phyloP scores from a whole-genome alignment of 1,140 invertebrate species.

The Brachionus koreanus region DNA sequence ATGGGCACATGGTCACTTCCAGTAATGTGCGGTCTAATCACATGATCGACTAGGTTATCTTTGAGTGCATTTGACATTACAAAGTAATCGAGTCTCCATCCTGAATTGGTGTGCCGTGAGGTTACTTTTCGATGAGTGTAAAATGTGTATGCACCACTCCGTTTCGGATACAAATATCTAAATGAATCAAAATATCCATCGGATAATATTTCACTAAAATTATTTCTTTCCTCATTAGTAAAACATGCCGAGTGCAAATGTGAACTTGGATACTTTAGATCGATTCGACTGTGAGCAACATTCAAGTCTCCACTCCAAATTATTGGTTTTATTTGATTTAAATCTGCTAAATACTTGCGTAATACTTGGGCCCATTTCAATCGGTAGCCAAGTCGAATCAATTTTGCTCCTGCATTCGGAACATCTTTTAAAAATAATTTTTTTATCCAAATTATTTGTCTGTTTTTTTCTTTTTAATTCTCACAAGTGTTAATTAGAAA shows the following conservation, averaged over 20 bases:
- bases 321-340: slow-evolving; percentile 55
- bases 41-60: slow-evolving; percentile 70
- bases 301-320: slow-evolving; percentile 87
- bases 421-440: slow-evolving; percentile 61
- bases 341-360: slow-evolving; percentile 63
- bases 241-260: slow-evolving; percentile 91
- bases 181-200: slow-evolving; percentile 76
- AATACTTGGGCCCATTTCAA: slow-evolving; percentile 82
- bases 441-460: slow-evolving; percentile 43
- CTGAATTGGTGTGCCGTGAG: slow-evolving; percentile 79
- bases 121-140: slow-evolving; percentile 90
- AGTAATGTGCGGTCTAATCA: slow-evolving; percentile 54
- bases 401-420: slow-evolving; percentile 71
- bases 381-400: slow-evolving; percentile 80
- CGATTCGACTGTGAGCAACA: slow-evolving; percentile 89
- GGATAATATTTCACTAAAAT: slow-evolving; percentile 61
- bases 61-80: slow-evolving; percentile 70
- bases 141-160: slow-evolving; percentile 79
- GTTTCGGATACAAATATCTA: slow-evolving; percentile 79
- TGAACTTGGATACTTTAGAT: slow-evolving; percentile 86
- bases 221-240: slow-evolving; percentile 84
- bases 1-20: slow-evolving; percentile 60
- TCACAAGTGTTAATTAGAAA: slow-evolving; percentile 71
- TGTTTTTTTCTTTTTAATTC: slow-evolving; percentile 55
- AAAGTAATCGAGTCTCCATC: slow-evolving; percentile 95